Conservation (phyloP, 2,113 vertebrate species). For the Cephalopterus ornatus region DNA sequence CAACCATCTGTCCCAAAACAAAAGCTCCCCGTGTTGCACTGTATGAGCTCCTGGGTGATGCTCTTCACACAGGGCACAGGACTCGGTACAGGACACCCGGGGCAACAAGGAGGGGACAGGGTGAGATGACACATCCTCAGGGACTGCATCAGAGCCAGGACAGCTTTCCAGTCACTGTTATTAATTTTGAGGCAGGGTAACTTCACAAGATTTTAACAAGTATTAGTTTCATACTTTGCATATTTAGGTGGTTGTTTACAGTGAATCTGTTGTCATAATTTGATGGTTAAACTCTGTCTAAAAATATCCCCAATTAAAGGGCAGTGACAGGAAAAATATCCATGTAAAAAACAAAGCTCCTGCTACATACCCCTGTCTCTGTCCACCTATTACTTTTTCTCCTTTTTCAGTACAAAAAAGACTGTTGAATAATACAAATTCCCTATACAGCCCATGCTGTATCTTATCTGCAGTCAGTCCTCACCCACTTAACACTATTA, state of each 20-base stretch:
- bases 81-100: background rate
- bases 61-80: background rate
- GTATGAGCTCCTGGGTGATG: background rate
- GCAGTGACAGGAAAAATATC: background rate
- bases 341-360: background rate
- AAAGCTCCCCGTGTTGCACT: background rate
- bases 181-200: background rate
- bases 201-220: background rate
- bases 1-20: background rate
- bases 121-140: background rate
- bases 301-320: background rate
- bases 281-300: background rate
- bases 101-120: background rate
- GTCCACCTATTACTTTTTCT: background rate
- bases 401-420: background rate
- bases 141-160: accelerated
- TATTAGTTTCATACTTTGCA: background rate
- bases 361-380: background rate
- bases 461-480: background rate
- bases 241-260: background rate
- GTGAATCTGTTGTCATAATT: background rate
- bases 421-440: background rate
- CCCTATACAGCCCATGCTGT: background rate
- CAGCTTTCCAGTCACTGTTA: background rate
- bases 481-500: background rate